Evolutionary conservation across 2,113 vertebrate genomes (phyloP).

Genomic region (Hypomesus transpacificus): DNA sequence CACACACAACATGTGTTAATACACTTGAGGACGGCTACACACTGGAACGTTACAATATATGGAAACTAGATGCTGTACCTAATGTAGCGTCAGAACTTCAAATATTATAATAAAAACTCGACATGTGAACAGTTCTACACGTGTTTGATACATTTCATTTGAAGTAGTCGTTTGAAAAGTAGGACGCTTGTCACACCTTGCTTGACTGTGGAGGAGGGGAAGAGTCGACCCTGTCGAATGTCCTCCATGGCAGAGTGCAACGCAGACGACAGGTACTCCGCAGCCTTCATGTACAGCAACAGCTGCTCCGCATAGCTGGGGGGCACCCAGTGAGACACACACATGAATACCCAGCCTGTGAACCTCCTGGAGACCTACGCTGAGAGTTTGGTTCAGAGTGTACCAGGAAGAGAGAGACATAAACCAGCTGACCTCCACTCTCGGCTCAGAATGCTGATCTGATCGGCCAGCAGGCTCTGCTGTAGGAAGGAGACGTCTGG

Average conservation of each 20-base stretch:
- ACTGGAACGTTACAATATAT: background rate
- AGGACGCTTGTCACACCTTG: constrained; percentile 74
- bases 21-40: background rate
- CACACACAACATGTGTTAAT: constrained; percentile 9
- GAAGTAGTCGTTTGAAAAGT: background rate
- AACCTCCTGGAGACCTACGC: background rate
- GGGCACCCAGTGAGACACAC: constrained; percentile 29
- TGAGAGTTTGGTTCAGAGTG: too few relatives aligned
- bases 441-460: constrained; percentile 89
- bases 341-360: constrained; percentile 2
- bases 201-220: constrained; percentile 87
- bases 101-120: too few relatives aligned
- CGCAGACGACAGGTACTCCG: constrained; percentile 83
- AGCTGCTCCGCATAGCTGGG: constrained; percentile 89
- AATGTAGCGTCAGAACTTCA: too few relatives aligned
- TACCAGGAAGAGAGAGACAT: background rate
- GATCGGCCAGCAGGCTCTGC: constrained; percentile 90
- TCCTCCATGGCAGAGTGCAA: constrained; percentile 84
- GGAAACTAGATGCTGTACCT: too few relatives aligned
- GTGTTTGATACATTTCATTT: too few relatives aligned
- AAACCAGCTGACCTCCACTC: constrained; percentile 84
- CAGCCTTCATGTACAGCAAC: constrained; percentile 91
- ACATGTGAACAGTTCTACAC: too few relatives aligned
- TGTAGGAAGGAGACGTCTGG: constrained; percentile 76
- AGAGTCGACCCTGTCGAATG: constrained; percentile 81